Base-by-base conservation (phyloP, 2,113 vertebrate species). In the Labeo catla region DNA sequence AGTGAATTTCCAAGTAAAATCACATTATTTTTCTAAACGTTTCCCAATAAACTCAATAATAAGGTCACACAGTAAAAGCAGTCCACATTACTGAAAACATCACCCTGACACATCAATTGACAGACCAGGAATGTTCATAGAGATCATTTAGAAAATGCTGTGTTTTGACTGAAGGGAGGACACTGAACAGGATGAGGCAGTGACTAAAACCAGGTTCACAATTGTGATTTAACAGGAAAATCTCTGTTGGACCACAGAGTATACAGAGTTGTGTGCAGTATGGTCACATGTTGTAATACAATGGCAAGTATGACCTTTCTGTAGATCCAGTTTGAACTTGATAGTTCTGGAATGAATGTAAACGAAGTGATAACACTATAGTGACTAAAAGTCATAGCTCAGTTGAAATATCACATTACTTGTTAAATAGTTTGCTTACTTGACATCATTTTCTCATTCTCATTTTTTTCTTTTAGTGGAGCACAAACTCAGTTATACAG, bases 141-240 rank as follows among this genome's bases (percentile, higher is more conserved):
- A 59, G 3, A 59, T 43, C 36, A 2, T 43, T 72, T 4, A 21
- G 16, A 72, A 61, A 72, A 15, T 4, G 4, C 36, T 21, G 36
- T 72, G 16, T 72, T 72, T 43, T 39, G 3, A 8, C 16, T 12
- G 21, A 36, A 36, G 39, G 45, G 68, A 19, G 39, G 36, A 72
- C 45, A 73, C 5, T 12, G 45, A 2, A 78, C 15, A 19, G 50
- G 13, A 57, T 57, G 76, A 57, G 50, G 15, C 23, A 8, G 13
- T 78, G 76, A 78, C 50, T 78, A 57, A 78, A 78, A 19, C 13
- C 28, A 78, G 50, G 8, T 78, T 78, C 8, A 57, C 16, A 16
- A 2, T 49, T n/a, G 43, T 47, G 43, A 47, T 21, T 57, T 57
- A 16, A 21, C 76, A 78, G 16, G 9, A 36, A 34, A 21, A 19